Conservation (phyloP, 2,113 vertebrate genomes). For the Heterocephalus glaber region DNA sequence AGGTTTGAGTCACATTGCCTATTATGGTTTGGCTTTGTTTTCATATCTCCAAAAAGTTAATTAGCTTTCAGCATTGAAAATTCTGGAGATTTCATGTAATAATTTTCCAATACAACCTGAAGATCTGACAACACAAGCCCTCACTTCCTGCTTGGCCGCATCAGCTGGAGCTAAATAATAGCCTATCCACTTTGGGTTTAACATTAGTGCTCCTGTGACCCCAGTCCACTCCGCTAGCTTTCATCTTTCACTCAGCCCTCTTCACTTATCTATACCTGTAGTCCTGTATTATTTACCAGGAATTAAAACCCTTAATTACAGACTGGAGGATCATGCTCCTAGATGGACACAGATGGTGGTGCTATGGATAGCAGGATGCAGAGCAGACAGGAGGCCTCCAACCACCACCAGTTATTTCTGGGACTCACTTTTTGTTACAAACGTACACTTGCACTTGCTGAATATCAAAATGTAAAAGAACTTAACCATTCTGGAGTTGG, state of each 20-base stretch:
- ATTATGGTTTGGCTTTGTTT: not conserved
- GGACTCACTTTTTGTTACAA: not conserved
- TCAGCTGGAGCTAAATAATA: not conserved
- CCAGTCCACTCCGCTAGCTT: not conserved
- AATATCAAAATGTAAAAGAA: not conserved
- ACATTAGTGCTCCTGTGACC: not conserved
- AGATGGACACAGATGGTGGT: not conserved
- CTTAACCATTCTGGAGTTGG: not conserved
- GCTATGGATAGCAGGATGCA: no score
- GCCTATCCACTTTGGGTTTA: not conserved
- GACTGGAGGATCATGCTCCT: not conserved
- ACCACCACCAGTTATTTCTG: not conserved
- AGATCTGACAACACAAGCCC: not conserved
- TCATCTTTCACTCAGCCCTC: not conserved
- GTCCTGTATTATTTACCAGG: not conserved
- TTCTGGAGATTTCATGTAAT: not conserved
- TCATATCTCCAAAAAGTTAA: not conserved
- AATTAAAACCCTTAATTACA: not conserved
- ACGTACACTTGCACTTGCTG: rapidly evolving
- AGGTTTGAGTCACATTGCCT: not conserved
- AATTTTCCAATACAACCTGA: not conserved
- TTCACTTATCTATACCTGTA: not conserved
- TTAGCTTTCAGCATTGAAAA: not conserved
- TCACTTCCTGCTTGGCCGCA: not conserved
- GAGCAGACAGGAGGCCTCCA: not conserved